Evolutionary conservation across 2,113 vertebrate genomes (phyloP).

Genomic region (Hirundichthys speculiger): DNA sequence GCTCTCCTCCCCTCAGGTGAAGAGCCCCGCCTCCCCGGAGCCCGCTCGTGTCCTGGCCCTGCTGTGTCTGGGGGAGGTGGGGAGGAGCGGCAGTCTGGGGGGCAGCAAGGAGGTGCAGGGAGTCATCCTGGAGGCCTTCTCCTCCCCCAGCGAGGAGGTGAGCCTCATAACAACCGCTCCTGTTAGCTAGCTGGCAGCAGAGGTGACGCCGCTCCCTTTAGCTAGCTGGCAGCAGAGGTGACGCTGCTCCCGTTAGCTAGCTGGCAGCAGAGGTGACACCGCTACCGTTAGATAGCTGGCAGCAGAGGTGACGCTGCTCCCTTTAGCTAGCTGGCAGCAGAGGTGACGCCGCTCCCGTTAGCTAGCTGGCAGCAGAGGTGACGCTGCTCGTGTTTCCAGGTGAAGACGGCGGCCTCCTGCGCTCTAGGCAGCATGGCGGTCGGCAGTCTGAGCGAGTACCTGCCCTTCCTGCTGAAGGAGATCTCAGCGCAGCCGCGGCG

Average conservation of each 20-base stretch:
- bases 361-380: not conserved
- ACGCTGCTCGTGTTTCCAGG: slow-evolving; percentile 43
- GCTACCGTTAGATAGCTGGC: no score
- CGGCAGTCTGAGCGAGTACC: slow-evolving; percentile 86
- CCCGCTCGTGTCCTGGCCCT: slow-evolving; percentile 87
- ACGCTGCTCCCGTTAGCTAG: no score
- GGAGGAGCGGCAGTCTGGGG: slow-evolving; percentile 83
- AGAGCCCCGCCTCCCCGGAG: slow-evolving; percentile 79
- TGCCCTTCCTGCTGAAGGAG: slow-evolving; percentile 91
- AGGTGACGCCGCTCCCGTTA: no score
- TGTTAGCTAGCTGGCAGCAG: no score
- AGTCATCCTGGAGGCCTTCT: slow-evolving; percentile 89
- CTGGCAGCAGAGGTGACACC: no score
- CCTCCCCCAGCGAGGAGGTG: slow-evolving; percentile 87
- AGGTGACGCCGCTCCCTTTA: no score
- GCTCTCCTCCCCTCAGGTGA: slow-evolving; percentile 67
- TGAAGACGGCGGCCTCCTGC: slow-evolving; percentile 89
- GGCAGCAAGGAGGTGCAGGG: slow-evolving; percentile 87
- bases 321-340: no score
- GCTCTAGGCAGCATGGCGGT: slow-evolving; percentile 89
- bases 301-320: no score
- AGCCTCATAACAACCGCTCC: no score
- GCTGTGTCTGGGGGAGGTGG: slow-evolving; percentile 90
- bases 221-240: no score
- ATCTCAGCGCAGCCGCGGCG: slow-evolving; percentile 86